Conservation (phyloP, 2,113 vertebrate species). For the Lampris megalopsis region DNA sequence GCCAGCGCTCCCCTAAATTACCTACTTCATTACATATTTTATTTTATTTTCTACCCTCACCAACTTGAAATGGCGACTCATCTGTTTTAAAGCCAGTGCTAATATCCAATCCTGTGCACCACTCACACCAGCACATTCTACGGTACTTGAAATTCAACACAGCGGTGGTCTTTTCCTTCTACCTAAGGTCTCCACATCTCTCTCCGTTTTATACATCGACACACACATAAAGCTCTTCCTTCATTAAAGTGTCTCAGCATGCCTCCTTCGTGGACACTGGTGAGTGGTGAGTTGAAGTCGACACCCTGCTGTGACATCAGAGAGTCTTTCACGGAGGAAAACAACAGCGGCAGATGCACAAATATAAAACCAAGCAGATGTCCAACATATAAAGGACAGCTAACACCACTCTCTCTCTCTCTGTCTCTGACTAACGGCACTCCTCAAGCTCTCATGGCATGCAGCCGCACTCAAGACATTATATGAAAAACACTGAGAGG, state of each 20-base stretch:
- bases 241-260: slow-evolving; percentile 9
- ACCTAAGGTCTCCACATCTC: not conserved
- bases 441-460: not conserved
- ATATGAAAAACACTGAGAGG: not conserved
- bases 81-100: slow-evolving; percentile 16
- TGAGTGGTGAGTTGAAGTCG: slow-evolving; percentile 1
- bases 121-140: slow-evolving; percentile 9
- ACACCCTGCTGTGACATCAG: slow-evolving; percentile 6
- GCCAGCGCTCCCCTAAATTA: slow-evolving; percentile 39
- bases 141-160: slow-evolving; percentile 24
- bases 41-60: slow-evolving; percentile 45
- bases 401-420: not conserved
- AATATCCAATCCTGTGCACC: slow-evolving; percentile 6
- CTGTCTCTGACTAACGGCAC: not conserved
- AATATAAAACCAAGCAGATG: not conserved
- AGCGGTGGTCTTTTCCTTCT: not conserved
- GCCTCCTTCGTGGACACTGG: not conserved
- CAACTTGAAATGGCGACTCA: slow-evolving; percentile 41
- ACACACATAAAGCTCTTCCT: not conserved
- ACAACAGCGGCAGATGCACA: not conserved
- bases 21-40: slow-evolving; percentile 62
- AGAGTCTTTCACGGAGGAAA: not conserved
- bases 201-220: not conserved
- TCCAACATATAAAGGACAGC: not conserved
- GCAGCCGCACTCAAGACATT: not conserved